These are phyloP conservation scores for Perccottus glenii DNA, from an alignment of 2,113 vertebrate species.

Conservation along the genomic window DNA sequence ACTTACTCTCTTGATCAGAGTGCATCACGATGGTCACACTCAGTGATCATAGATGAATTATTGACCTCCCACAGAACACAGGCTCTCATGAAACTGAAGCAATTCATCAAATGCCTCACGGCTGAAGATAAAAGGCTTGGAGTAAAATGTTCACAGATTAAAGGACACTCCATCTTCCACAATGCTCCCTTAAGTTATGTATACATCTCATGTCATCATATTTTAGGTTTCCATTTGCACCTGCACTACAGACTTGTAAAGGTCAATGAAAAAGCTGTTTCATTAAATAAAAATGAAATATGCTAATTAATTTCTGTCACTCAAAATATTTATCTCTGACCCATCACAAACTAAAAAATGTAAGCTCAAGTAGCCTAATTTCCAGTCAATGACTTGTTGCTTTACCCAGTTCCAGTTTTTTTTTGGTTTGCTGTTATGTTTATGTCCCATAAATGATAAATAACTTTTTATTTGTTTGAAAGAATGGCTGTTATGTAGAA, in stretches of 20 bases:
- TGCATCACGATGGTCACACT: conserved; percentile 68
- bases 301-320: too few relatives aligned
- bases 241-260: not conserved
- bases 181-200: conserved; percentile 1
- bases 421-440: too few relatives aligned
- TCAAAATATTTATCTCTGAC: too few relatives aligned
- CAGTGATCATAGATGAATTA: conserved; percentile 76
- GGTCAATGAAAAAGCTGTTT: too few relatives aligned
- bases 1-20: conserved; percentile 69
- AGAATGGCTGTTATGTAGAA: too few relatives aligned
- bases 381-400: too few relatives aligned
- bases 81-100: conserved; percentile 59
- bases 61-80: conserved; percentile 72
- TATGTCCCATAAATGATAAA: too few relatives aligned
- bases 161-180: conserved; percentile 30
- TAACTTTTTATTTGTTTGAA: too few relatives aligned
- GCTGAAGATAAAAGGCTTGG: conserved; percentile 55
- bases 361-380: too few relatives aligned
- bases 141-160: conserved; percentile 42
- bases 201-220: not conserved
- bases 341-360: too few relatives aligned
- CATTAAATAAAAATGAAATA: too few relatives aligned
- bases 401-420: too few relatives aligned
- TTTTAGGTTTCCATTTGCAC: conserved; percentile 10
- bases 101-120: conserved; percentile 70